Evolutionary conservation across 2,797 vertebrate species (phyloP), one percentile per base, ranked within the genome.

Genomic region (Astyanax mexicanus): DNA sequence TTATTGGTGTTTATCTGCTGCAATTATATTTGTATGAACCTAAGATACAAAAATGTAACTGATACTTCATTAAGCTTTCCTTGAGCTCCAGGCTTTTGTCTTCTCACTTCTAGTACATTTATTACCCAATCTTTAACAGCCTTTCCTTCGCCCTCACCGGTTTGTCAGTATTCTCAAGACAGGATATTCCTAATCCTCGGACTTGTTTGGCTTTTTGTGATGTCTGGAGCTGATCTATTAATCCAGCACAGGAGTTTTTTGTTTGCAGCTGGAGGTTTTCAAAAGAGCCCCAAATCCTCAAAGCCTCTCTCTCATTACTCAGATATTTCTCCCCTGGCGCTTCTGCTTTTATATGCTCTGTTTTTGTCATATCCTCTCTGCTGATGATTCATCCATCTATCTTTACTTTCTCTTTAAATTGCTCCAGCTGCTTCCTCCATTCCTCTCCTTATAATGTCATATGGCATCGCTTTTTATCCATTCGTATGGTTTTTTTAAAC

Each of bases 361-460:
- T 13, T 60, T 75, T 42, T 71, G 51, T 57, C 69, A 65, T 52
- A 40, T 10, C 10, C 38, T 70, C 38, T 68, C 35, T 25, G 78
- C 42, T 72, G 54, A 65, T 64, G 65, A 74, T 66, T 74, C 66
- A 64, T 70, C 25, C 45, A 35, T 68, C 45, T 52, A 54, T 51
- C 60, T 74, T 74, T 52, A 62, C 38, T 45, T 66, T 75, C 10
- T 52, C 57, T 55, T 49, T 7, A 67, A 67, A 77, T 25, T 21
- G 49, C 51, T 66, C 51, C 29, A 49, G 51, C 61, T 55, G 68
- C 35, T 15, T 69, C 27, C 37, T 3, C 38, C 7, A 45, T 77
- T 66, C 40, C 51, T 21, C 51, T 40, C 27, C 37, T 60, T 74
- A 49, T 67, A 45, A 65, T 69, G 47, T 21, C 23, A 10, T 52